Conservation (phyloP, 2,888 invertebrate species). For the Galeruca laticollis region DNA sequence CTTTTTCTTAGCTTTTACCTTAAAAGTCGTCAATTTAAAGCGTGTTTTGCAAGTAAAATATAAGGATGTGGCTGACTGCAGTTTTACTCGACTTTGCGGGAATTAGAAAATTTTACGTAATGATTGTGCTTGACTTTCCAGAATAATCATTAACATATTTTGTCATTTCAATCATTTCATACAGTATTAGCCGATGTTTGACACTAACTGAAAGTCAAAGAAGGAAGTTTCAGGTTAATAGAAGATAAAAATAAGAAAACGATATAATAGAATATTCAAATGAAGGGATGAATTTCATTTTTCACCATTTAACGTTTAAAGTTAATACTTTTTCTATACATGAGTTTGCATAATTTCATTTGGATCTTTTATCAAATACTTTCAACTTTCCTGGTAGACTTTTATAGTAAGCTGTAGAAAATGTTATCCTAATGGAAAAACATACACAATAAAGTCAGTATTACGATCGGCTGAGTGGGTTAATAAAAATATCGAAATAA, state of each 20-base stretch:
- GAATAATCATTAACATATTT: conserved; percentile 17
- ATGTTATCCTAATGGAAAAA: conserved; percentile 20
- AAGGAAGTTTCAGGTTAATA: neutral
- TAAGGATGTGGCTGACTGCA: conserved; percentile 35
- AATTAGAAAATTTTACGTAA: conserved; percentile 37
- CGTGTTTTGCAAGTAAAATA: conserved; percentile 48
- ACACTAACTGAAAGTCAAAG: neutral
- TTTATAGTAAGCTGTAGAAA: neutral
- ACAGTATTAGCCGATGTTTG: conserved; percentile 1
- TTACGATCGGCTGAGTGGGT: conserved; percentile 21
- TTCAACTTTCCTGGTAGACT: neutral
- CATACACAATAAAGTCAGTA: conserved; percentile 18
- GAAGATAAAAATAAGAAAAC: neutral
- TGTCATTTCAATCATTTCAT: conserved; percentile 5
- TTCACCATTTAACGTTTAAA: too few relatives aligned
- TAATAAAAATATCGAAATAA: conserved; percentile 39
- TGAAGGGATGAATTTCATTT: too few relatives aligned
- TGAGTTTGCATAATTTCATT: too few relatives aligned
- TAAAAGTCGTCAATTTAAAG: conserved; percentile 43
- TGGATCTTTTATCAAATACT: neutral
- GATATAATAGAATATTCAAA: too few relatives aligned
- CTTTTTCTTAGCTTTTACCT: conserved; percentile 45
- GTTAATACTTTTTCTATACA: too few relatives aligned
- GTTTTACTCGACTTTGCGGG: conserved; percentile 38
- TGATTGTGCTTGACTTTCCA: conserved; percentile 21